Conservation (phyloP, 2,113 vertebrate species). For the Aspiorhynchus laticeps region DNA sequence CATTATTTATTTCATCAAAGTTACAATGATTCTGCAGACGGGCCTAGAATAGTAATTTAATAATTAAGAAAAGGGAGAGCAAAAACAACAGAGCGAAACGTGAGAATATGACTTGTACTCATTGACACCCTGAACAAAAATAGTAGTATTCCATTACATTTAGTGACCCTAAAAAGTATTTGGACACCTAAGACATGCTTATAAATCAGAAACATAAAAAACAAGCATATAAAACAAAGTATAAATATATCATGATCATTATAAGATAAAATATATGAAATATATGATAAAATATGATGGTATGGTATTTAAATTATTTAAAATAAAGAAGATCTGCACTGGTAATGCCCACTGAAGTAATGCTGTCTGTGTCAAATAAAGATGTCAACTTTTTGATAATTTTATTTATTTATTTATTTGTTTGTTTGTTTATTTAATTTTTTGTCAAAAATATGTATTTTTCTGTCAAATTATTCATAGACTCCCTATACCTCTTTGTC, state of each 20-base stretch:
- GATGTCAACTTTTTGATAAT: too few species aligned
- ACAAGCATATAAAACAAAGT: not conserved
- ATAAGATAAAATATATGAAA: too few species aligned
- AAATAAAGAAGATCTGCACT: too few species aligned
- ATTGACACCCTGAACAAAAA: not conserved
- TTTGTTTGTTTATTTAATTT: too few species aligned
- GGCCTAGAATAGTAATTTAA: not conserved
- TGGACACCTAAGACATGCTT: not conserved
- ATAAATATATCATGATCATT: not conserved
- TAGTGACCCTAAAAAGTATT: not conserved
- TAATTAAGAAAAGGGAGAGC: not conserved
- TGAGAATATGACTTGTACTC: not conserved
- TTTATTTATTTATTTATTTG: too few species aligned
- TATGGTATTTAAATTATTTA: too few species aligned
- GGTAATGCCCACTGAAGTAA: too few species aligned
- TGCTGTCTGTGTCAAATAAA: too few species aligned
- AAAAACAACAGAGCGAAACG: not conserved
- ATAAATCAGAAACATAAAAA: not conserved
- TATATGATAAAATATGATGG: too few species aligned
- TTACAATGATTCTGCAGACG: not conserved
- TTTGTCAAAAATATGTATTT: too few species aligned
- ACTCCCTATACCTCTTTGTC: not conserved
- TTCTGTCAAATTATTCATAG: too few species aligned
- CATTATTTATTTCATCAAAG: not conserved
- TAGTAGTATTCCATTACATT: not conserved